A percentile compares a stretch with the other conserved stretches of the same genome.
Conservation (phyloP, 2,888 invertebrate species). For the Timema podura region DNA sequence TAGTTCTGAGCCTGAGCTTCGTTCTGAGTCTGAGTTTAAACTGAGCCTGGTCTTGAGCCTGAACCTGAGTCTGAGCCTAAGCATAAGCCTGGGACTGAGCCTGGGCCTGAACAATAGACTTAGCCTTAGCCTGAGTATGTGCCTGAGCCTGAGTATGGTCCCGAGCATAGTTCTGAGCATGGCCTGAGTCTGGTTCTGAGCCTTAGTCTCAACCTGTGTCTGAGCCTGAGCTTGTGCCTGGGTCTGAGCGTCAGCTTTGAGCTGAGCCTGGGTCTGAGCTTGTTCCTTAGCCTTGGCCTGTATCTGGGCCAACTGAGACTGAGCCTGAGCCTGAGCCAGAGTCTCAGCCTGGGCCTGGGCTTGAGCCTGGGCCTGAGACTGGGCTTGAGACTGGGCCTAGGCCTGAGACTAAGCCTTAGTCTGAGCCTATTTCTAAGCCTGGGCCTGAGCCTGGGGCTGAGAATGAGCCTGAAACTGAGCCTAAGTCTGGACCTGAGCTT, state of each 20-base stretch:
- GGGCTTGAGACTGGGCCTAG: conserved; percentile 21
- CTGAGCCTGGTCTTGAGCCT: not conserved
- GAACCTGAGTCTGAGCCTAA: not conserved
- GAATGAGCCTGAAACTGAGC: conserved; percentile 32
- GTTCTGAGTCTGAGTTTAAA: not conserved
- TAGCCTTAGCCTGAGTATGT: too few species aligned
- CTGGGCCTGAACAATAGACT: not conserved
- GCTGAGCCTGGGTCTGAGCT: not conserved
- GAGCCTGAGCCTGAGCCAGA: conserved; percentile 11
- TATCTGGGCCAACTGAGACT: not conserved
- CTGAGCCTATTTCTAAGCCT: too few species aligned
- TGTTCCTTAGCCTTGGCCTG: conserved; percentile 10
- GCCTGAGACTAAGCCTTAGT: too few species aligned
- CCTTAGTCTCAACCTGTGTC: not conserved
- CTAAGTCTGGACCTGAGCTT: conserved; percentile 28
- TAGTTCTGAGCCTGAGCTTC: not conserved
- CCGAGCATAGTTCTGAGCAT: too few species aligned
- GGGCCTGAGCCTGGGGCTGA: too few species aligned
- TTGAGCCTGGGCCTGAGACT: not conserved
- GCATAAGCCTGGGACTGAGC: not conserved
- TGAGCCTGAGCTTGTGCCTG: not conserved
- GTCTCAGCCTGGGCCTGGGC: conserved; percentile 9
- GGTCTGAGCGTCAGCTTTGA: too few species aligned
- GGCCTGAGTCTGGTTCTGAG: conserved; percentile 2
- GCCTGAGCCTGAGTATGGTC: too few species aligned